A percentile compares a stretch with the other conserved stretches of the same genome.
Conservation (phyloP, 2,888 invertebrate genomes). For the Nomada hirtipes region DNA sequence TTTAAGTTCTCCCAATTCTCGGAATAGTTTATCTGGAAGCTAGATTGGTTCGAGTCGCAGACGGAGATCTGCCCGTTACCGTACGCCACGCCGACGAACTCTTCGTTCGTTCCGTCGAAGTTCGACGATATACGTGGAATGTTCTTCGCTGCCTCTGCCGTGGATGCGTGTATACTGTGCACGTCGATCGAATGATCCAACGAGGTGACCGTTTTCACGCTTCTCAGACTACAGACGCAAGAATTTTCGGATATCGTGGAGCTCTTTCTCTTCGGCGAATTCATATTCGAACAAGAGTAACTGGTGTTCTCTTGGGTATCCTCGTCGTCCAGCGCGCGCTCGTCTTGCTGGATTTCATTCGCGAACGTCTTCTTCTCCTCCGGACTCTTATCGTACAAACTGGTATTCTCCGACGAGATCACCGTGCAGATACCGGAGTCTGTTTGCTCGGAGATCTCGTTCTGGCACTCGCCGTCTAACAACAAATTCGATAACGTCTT, state of each 20-base stretch:
- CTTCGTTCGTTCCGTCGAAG: conserved; percentile 81
- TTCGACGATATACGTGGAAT: conserved; percentile 78
- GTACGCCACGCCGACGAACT: conserved; percentile 82
- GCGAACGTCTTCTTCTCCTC: conserved; percentile 81
- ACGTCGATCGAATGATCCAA: conserved; percentile 73
- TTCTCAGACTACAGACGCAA: conserved; percentile 78
- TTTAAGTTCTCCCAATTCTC: conserved; percentile 83
- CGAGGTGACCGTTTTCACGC: conserved; percentile 61
- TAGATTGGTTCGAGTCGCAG: conserved; percentile 80
- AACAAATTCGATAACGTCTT: conserved; percentile 83
- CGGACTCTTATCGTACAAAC: conserved; percentile 85
- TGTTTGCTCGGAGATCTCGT: conserved; percentile 87
- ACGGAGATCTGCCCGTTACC: conserved; percentile 81
- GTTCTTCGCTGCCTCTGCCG: conserved; percentile 70
- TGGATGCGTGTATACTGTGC: conserved; percentile 57
- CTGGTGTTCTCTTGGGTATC: conserved; percentile 79
- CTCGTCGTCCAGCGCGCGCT: conserved; percentile 66
- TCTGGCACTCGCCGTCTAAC: conserved; percentile 85
- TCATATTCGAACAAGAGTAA: conserved; percentile 81
- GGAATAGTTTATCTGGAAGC: conserved; percentile 81
- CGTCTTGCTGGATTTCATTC: conserved; percentile 75
- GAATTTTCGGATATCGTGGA: conserved; percentile 75
- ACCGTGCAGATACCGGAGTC: conserved; percentile 90
- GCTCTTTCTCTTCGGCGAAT: conserved; percentile 77
- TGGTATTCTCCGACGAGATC: conserved; percentile 87